Conservation (phyloP, 1,140 invertebrate genomes). For the Cydia strobilella region DNA sequence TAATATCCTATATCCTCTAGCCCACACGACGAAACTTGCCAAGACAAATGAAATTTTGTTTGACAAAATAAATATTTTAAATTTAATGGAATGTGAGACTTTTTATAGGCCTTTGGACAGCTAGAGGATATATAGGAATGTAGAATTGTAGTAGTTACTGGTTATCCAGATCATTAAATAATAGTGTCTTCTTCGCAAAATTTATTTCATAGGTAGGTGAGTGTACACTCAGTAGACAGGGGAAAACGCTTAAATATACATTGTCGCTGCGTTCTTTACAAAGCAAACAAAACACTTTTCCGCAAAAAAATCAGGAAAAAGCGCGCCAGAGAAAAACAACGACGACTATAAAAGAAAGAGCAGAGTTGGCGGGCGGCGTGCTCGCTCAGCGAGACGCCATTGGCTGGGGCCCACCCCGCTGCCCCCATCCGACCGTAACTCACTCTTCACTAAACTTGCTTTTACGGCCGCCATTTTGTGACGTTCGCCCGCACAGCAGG, state of each 20-base stretch:
- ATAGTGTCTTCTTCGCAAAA: too few relatives aligned
- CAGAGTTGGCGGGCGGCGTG: conserved; percentile 70
- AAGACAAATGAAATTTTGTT: too few relatives aligned
- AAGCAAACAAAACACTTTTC: conserved; percentile 77
- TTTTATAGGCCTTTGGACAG: too few relatives aligned
- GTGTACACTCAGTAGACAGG: conserved; percentile 36
- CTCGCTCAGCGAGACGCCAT: conserved; percentile 69
- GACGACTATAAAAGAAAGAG: conserved; percentile 76
- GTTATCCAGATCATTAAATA: too few relatives aligned
- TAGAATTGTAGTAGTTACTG: too few relatives aligned
- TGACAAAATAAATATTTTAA: too few relatives aligned
- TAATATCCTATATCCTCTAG: too few relatives aligned
- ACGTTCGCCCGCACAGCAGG: conserved; percentile 71
- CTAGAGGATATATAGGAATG: too few relatives aligned
- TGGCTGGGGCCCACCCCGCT: conserved; percentile 51
- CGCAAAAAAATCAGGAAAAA: conserved; percentile 78
- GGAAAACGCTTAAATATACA: conserved; percentile 70
- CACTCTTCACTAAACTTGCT: conserved; percentile 76
- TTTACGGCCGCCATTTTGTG: conserved; percentile 80
- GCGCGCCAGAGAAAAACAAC: conserved; percentile 75
- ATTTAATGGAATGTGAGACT: too few relatives aligned
- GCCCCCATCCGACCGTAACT: conserved; percentile 66
- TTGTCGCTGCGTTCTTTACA: conserved; percentile 59
- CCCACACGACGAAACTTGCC: too few relatives aligned
- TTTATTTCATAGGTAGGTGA: not conserved